Base-by-base conservation (phyloP, 2,888 invertebrate species). In the Hypomecis atomaria region DNA sequence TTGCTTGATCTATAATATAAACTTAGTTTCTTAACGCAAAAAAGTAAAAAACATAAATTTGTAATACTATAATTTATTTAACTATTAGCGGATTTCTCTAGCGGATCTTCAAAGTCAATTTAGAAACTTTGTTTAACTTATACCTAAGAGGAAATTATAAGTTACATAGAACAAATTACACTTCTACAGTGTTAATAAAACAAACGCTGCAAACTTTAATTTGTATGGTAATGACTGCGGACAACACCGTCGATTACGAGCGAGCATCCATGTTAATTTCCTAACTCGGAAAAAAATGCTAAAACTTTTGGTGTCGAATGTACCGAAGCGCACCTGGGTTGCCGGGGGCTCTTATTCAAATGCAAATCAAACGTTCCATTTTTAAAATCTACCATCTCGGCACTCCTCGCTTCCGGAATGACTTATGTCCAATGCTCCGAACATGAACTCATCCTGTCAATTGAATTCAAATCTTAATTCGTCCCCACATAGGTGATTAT, bases 361-460 rank as follows among this genome's bases (percentile, higher is more conserved):
- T 93, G 93, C 92, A 93, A 93, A 93, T 93, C 92, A 93, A 93
- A 91, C 89, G 92, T 92, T 91, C 93, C 92, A 92, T 92, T 93
- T 93, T 93, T 87, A 90, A 92, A 92, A 91, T 92, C 90, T 91
- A 92, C 91, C 91, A 90, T 92, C 90, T 90, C 90, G 86, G 83
- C 87, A 84, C 86, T 87, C 86, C 87, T 89, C 84, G 86, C 86
- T 89, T 90, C 90, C 90, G 90, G 88, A 92, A 90, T 83, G 92
- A 89, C 91, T 89, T 92, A 91, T 88, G 87, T 90, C 85, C 88
- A 87, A 84, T 83, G 80, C 85, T 83, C 81, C 84, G 81, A 82
- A 85, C 82, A 78, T 74, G 70, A 78, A 68, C 66, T 64, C 42
- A 58, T 54, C 36, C n/a, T 44, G 42, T 57, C 76, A 71, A 75